phyloP scores from a whole-genome alignment of 2,888 invertebrate genomes.

The Aphelenchoides bicaudatus region DNA sequence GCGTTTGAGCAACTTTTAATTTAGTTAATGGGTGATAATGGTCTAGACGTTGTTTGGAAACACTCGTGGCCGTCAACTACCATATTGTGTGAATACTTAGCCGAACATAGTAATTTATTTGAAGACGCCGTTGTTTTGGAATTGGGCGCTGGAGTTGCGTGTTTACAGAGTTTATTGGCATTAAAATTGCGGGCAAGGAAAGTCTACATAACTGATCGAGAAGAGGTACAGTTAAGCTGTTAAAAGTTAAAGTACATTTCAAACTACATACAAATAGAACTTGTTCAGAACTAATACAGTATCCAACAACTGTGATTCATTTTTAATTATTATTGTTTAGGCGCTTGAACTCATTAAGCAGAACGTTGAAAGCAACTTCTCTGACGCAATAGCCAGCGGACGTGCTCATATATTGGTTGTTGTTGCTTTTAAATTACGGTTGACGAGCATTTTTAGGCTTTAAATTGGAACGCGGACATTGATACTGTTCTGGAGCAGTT shows the following conservation, averaged over 20 bases:
- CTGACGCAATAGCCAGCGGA: not conserved
- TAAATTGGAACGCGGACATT: constrained; percentile 29
- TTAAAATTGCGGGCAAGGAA: constrained; percentile 38
- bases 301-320: too few species aligned
- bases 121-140: constrained; percentile 36
- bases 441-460: constrained; percentile 21
- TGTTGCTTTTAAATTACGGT: not conserved
- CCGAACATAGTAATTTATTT: constrained; percentile 29
- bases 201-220: constrained; percentile 44
- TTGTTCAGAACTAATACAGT: too few species aligned
- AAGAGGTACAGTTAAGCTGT: not conserved
- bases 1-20: not conserved
- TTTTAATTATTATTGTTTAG: constrained; percentile 20
- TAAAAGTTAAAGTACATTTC: too few species aligned
- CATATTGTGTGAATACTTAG: constrained; percentile 42
- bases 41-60: constrained; percentile 31
- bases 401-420: constrained; percentile 18
- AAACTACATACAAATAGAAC: too few species aligned
- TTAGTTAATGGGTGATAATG: not conserved
- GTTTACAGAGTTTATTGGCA: constrained; percentile 42
- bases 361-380: constrained; percentile 33
- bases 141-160: constrained; percentile 45
- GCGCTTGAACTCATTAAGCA: constrained; percentile 32
- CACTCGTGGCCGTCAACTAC: constrained; percentile 47
- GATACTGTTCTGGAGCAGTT: constrained; percentile 16